phyloP scores from a whole-genome alignment of 2,888 invertebrate genomes.

The Teleiodes luculella region DNA sequence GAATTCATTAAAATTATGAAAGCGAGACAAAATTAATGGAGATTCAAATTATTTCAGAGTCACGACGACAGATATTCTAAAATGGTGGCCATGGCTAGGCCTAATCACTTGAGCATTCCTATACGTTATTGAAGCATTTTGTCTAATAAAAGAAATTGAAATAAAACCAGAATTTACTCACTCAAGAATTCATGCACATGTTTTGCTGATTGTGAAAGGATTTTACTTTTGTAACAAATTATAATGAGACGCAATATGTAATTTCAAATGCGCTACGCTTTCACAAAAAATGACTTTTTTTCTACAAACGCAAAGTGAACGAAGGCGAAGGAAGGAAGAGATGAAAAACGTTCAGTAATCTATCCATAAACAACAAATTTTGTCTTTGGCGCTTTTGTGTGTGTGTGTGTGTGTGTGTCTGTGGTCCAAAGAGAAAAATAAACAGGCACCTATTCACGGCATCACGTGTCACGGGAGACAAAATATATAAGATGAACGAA shows the following conservation, averaged over 20 bases:
- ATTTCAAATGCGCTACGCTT: conserved; percentile 62
- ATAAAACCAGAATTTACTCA: conserved; percentile 56
- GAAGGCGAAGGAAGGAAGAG: neutral
- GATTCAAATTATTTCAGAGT: conserved; percentile 53
- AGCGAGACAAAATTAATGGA: conserved; percentile 8
- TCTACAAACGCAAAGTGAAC: conserved; percentile 29
- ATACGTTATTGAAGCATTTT: conserved; percentile 38
- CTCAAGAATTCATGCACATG: conserved; percentile 75
- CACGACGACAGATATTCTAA: conserved; percentile 65
- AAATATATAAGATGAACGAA: no score
- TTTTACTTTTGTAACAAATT: conserved; percentile 44
- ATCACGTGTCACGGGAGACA: no score
- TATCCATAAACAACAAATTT: conserved; percentile 5
- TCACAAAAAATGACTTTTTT: conserved; percentile 61
- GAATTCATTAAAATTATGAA: conserved; percentile 26
- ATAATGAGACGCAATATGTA: conserved; percentile 59
- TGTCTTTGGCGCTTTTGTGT: neutral
- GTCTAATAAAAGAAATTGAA: conserved; percentile 31
- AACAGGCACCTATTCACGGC: no score
- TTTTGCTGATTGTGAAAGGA: conserved; percentile 47
- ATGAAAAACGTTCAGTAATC: conserved; percentile 10
- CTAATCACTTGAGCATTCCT: conserved; percentile 58
- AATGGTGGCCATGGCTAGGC: conserved; percentile 75
- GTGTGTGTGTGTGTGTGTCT: no score
- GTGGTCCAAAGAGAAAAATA: no score